A percentile compares a stretch with the other conserved stretches of the same genome.
Evolutionary conservation across 2,797 vertebrate genomes (phyloP).

Genomic region (Mus spretus): DNA sequence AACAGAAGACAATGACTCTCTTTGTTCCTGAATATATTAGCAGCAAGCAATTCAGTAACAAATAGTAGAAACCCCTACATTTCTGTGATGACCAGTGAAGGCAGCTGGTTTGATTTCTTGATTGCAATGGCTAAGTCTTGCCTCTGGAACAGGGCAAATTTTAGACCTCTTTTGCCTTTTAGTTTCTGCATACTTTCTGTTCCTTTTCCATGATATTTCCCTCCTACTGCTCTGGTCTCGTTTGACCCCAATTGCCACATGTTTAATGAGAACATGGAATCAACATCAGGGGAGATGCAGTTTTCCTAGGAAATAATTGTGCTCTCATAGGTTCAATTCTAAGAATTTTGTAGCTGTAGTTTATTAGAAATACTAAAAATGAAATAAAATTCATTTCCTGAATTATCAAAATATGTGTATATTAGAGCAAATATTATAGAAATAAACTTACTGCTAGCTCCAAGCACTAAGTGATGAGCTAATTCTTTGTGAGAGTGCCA

Average conservation of each 20-base stretch:
- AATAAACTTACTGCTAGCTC: constrained; percentile 2
- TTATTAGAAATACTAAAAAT: background rate
- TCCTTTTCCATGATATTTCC: background rate
- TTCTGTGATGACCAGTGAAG: background rate
- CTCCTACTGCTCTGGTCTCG: background rate
- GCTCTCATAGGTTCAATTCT: constrained; percentile 24
- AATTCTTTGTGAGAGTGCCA: background rate
- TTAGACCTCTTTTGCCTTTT: background rate
- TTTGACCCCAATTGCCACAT: background rate
- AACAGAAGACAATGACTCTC: background rate
- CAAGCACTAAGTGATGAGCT: background rate
- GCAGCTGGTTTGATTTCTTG: background rate
- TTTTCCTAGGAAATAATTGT: constrained; percentile 5
- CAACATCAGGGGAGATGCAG: background rate
- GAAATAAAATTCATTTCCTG: background rate
- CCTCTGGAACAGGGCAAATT: background rate
- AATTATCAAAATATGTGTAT: background rate
- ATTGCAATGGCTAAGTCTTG: background rate
- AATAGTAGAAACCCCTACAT: background rate
- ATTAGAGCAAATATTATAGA: background rate
- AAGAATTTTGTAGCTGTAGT: background rate
- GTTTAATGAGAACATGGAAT: background rate
- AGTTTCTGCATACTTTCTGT: background rate
- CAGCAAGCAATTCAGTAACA: background rate
- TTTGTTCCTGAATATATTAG: background rate